These are phyloP conservation scores for Centroberyx gerrardi DNA, from an alignment of 2,797 vertebrate species.

Conservation along the genomic window DNA sequence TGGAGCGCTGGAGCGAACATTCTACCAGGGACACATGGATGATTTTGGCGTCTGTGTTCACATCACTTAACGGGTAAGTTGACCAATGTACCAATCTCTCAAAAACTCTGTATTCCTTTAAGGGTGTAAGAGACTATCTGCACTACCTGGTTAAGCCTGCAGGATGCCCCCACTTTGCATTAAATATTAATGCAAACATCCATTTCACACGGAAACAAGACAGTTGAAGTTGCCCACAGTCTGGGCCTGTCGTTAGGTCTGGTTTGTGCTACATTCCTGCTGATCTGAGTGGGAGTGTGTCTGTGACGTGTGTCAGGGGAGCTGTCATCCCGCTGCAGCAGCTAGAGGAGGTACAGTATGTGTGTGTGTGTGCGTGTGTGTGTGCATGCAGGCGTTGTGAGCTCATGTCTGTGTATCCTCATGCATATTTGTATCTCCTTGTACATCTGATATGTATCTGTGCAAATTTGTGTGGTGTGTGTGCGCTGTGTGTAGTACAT, in stretches of 20 bases:
- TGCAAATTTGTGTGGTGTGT: not conserved
- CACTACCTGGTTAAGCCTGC: constrained; percentile 35
- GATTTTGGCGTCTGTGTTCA: not conserved
- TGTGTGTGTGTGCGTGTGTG: not conserved
- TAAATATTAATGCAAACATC: constrained; percentile 61
- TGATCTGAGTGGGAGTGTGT: constrained; percentile 32
- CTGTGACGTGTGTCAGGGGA: constrained; percentile 40
- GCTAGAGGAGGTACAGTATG: not conserved
- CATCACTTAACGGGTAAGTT: not conserved
- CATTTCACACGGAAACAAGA: constrained; percentile 47
- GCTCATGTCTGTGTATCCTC: too few species aligned
- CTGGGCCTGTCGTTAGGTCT: constrained; percentile 23
- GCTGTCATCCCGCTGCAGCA: constrained; percentile 23
- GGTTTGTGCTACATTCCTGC: constrained; percentile 29
- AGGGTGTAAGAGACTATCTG: not conserved
- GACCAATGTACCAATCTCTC: not conserved
- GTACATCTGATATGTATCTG: not conserved
- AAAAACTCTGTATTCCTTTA: not conserved
- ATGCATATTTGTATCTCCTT: not conserved
- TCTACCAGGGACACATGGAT: not conserved
- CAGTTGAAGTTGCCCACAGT: constrained; percentile 23
- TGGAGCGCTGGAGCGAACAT: too few species aligned
- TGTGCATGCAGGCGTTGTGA: too few species aligned
- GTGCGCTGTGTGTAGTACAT: not conserved
- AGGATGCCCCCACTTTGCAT: constrained; percentile 30